These are phyloP conservation scores for Pseudochaenichthys georgianus DNA, from an alignment of 2,797 vertebrate species.

Conservation along the genomic window DNA sequence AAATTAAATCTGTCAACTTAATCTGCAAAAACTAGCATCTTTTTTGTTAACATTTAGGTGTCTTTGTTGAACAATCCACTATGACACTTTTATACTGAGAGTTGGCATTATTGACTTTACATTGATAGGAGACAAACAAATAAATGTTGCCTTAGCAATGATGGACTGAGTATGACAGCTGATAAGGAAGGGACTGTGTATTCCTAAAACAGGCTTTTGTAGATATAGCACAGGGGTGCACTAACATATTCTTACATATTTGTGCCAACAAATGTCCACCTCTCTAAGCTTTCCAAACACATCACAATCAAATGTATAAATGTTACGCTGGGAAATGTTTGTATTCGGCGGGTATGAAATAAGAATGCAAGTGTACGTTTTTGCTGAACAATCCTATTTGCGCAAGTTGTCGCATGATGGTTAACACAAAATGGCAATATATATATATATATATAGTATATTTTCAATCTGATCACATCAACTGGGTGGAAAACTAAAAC, in stretches of 20 bases:
- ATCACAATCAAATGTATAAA: neutral
- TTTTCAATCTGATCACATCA: too few relatives aligned
- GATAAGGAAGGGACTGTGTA: neutral
- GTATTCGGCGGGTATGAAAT: neutral
- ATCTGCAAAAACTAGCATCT: neutral
- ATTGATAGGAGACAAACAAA: neutral
- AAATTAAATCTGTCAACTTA: neutral
- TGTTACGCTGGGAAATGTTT: neutral
- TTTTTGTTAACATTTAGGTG: neutral
- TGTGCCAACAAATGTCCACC: neutral
- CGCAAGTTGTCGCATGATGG: neutral
- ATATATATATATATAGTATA: too few relatives aligned
- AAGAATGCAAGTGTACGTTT: neutral
- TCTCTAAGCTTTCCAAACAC: neutral
- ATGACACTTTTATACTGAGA: neutral
- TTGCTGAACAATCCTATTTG: neutral
- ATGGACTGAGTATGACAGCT: slow-evolving; percentile 29
- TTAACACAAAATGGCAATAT: too few relatives aligned
- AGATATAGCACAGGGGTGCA: neutral
- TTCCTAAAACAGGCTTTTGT: neutral
- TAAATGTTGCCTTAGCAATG: slow-evolving; percentile 58
- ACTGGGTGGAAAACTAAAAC: too few relatives aligned
- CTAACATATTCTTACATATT: neutral
- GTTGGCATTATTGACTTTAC: slow-evolving; percentile 7
- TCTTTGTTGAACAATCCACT: neutral